Conservation (phyloP, 2,113 vertebrate species). For the Albula goreensis region DNA sequence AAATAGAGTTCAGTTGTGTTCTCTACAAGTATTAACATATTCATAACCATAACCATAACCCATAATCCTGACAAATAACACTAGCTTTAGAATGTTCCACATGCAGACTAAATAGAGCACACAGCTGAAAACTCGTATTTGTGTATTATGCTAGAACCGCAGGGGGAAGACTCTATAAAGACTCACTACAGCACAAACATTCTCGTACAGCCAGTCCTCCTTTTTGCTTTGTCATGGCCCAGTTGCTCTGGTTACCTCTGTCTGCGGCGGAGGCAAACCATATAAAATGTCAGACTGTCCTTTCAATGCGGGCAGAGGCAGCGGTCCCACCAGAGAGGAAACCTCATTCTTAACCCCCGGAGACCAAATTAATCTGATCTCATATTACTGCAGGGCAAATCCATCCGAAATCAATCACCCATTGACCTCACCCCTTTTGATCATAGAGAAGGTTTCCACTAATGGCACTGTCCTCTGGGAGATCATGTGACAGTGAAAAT, state of each 20-base stretch:
- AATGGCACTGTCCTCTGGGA: background rate
- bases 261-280: background rate
- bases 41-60: no score
- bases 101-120: no score
- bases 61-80: no score
- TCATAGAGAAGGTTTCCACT: background rate
- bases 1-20: no score
- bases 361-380: background rate
- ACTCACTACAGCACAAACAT: background rate
- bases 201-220: background rate
- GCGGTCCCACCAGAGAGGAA: background rate
- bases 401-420: conserved; percentile 5
- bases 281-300: conserved; percentile 1
- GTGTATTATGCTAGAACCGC: no score
- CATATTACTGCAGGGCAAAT: background rate
- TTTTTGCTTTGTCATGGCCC: background rate
- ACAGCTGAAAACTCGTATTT: no score
- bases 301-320: background rate
- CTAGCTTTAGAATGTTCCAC: no score
- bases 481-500: background rate
- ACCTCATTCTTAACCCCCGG: background rate
- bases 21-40: no score
- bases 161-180: no score
- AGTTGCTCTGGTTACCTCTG: conserved; percentile 2
- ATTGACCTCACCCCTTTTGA: conserved; percentile 11